Evolutionary conservation across 2,888 invertebrate genomes (phyloP), one percentile per base, ranked within the genome.

Genomic region (Cistogaster globosa): DNA sequence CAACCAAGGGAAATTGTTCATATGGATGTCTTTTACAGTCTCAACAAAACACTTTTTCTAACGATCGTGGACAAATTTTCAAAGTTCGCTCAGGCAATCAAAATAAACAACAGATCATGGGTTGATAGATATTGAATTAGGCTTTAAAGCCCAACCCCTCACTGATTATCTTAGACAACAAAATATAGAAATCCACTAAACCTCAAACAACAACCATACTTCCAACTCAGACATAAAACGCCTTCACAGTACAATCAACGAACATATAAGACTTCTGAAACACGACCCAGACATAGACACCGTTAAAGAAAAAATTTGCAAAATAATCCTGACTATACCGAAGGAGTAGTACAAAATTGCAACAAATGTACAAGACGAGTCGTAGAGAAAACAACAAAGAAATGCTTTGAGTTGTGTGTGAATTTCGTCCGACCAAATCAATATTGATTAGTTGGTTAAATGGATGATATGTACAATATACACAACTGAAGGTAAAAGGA

Each of bases 161-260:
- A 72, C 32, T 42, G 57, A 86, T 62, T 87, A 82, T 65, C 55
- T 87, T 32, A 67, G 36, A 32, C 53, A 82, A 18, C 20, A 68
- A 36, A 69, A 86, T n/a, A 79, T 82, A 51, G 72, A 86, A 63
- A 55, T 88, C 3, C 87, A 88, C 53, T 86, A 58, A 32, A 87
- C 85, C 0, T 84, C 86, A 16, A 77, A 58, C 9, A 84, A 71
- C n/a, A 83, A 82, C 9, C 84, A 87, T 45, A 82, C 86, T n/a
- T 85, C 84, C 6, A 88, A 88, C 16, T 48, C 85, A 8, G 87
- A 87, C 14, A 51, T 87, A 11, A 87, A 87, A 82, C 60, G 87
- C 8, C 16, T 87, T n/a, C 87, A 88, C 26, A 86, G 87, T 12
- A 88, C 86, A 26, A 65, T 77, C 1, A 77, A 86, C 18, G 87